These are phyloP conservation scores for Crocuta crocuta DNA, from an alignment of 2,113 vertebrate species.

Conservation along the genomic window DNA sequence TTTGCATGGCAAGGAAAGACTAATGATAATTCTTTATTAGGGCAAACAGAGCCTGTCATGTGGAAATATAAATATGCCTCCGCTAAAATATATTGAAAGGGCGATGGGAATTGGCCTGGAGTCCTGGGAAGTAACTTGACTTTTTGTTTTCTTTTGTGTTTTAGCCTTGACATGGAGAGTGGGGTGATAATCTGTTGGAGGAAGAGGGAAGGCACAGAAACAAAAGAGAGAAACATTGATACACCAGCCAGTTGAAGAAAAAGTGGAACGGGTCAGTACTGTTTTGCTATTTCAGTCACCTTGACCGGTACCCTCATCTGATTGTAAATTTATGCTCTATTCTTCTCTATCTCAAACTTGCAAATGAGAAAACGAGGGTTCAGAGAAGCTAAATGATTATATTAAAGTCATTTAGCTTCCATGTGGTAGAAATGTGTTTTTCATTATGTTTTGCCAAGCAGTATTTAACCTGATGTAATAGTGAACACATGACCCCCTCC, in stretches of 20 bases:
- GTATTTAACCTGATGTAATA: neutral
- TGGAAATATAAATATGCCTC: neutral
- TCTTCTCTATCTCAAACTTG: neutral
- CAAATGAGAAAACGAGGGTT: neutral
- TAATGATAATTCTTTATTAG: constrained; percentile 35
- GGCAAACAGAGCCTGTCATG: neutral
- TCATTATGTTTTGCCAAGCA: neutral
- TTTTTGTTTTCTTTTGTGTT: constrained; percentile 26
- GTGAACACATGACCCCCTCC: neutral
- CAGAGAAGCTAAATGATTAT: neutral
- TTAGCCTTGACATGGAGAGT: neutral
- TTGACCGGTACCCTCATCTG: neutral
- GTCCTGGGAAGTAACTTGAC: neutral
- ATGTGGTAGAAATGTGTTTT: neutral
- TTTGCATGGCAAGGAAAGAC: neutral
- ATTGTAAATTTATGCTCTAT: neutral
- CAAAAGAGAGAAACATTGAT: neutral
- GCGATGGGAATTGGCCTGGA: neutral
- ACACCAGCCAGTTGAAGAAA: neutral
- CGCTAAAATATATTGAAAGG: neutral
- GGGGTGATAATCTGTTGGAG: neutral
- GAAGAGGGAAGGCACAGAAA: neutral
- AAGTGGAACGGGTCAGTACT: neutral
- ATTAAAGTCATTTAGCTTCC: neutral
- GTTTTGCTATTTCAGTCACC: neutral